These are phyloP conservation scores for Rutpela maculata DNA, from an alignment of 2,888 invertebrate genomes.

Conservation along the genomic window DNA sequence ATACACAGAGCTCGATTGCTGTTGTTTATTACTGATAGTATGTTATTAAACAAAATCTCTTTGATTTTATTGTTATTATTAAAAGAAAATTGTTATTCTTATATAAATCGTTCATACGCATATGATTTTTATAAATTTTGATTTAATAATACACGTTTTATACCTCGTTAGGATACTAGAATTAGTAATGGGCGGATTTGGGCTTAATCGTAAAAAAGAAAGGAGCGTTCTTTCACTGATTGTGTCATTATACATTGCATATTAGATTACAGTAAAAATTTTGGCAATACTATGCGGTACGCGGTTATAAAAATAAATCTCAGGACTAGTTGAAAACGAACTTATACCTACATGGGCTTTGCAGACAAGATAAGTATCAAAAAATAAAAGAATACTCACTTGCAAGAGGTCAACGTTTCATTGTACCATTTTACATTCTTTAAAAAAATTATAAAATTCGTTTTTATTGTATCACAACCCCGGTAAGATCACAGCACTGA, in stretches of 20 bases:
- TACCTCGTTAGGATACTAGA: neutral
- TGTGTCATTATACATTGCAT: constrained; percentile 21
- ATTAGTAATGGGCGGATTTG: constrained; percentile 12
- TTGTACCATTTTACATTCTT: constrained; percentile 52
- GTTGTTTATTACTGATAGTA: constrained; percentile 11
- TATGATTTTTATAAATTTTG: neutral
- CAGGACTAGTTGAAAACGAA: constrained; percentile 32
- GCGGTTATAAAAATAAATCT: constrained; percentile 33
- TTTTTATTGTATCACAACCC: constrained; percentile 59
- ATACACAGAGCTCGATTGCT: constrained; percentile 15
- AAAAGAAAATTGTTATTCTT: constrained; percentile 34
- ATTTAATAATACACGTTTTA: neutral
- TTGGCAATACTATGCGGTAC: constrained; percentile 21
- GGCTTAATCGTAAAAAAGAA: constrained; percentile 42
- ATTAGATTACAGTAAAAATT: constrained; percentile 19
- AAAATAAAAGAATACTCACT: constrained; percentile 49
- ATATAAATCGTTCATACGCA: neutral
- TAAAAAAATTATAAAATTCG: constrained; percentile 50
- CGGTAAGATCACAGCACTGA: constrained; percentile 56
- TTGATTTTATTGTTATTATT: constrained; percentile 14
- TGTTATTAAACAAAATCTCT: constrained; percentile 37
- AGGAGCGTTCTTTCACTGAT: constrained; percentile 33
- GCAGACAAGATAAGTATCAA: constrained; percentile 10
- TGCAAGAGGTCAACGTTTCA: constrained; percentile 57
- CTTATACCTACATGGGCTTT: neutral